These are phyloP conservation scores for Coremacera marginata DNA, from an alignment of 2,888 invertebrate genomes.

Conservation along the genomic window DNA sequence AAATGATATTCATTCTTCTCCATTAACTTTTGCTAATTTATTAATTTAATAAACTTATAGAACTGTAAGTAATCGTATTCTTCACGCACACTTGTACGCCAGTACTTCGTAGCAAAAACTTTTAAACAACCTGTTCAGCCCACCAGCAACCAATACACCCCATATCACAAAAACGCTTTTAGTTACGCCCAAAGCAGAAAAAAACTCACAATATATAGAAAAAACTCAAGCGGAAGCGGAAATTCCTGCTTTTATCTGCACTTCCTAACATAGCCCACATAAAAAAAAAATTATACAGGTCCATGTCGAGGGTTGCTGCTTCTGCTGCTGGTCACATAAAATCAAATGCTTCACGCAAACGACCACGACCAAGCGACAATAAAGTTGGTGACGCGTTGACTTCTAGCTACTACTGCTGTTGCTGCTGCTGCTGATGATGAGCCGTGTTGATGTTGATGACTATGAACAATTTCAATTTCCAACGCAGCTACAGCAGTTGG, in stretches of 20 bases:
- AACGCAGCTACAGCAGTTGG: constrained; percentile 11
- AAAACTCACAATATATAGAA: neutral
- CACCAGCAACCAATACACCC: neutral
- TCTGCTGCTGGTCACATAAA: constrained; percentile 5
- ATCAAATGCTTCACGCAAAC: constrained; percentile 24
- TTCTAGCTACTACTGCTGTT: neutral
- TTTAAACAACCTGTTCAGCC: constrained; percentile 8
- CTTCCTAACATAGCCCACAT: neutral
- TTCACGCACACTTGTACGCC: constrained; percentile 65
- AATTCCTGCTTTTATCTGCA: constrained; percentile 28
- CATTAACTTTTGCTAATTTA: constrained; percentile 44
- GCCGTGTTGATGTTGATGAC: constrained; percentile 33
- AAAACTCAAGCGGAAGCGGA: constrained; percentile 18
- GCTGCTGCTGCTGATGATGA: constrained; percentile 1
- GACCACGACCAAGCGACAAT: constrained; percentile 7
- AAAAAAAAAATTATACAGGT: constrained; percentile 2
- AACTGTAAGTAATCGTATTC: constrained; percentile 64
- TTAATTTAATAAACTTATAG: constrained; percentile 63
- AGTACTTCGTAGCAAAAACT: neutral
- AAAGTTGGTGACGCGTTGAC: constrained; percentile 9
- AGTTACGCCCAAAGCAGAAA: constrained; percentile 1
- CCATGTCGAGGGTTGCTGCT: constrained; percentile 8
- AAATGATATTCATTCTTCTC: neutral
- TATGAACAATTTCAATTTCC: constrained; percentile 30
- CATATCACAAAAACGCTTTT: neutral